These are phyloP conservation scores for Drosophila conformis DNA, from an alignment of 2,888 invertebrate genomes.

Conservation along the genomic window DNA sequence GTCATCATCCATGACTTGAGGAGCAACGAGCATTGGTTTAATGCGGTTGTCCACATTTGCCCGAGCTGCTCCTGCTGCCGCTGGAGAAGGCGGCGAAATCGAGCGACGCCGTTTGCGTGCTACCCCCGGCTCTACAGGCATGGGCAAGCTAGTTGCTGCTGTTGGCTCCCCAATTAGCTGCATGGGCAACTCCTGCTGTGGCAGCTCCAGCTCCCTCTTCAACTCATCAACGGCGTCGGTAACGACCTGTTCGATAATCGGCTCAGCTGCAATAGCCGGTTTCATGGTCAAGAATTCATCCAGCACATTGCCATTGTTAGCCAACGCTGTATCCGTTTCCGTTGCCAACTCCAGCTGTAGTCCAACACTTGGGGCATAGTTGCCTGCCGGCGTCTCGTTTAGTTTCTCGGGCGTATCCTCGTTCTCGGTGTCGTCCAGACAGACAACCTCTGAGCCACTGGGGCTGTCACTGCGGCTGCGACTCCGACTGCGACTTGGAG, in stretches of 20 bases:
- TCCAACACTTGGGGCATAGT: not conserved
- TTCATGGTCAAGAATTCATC: constrained; percentile 61
- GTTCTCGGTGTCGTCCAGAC: constrained; percentile 70
- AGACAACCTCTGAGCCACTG: constrained; percentile 60
- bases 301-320: constrained; percentile 52
- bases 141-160: constrained; percentile 4
- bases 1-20: constrained; percentile 46
- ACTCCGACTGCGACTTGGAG: constrained; percentile 29
- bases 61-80: constrained; percentile 7
- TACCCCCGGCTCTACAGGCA: constrained; percentile 17
- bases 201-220: not conserved
- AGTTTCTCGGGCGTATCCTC: constrained; percentile 68
- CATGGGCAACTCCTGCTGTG: constrained; percentile 4
- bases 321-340: constrained; percentile 17
- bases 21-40: constrained; percentile 2
- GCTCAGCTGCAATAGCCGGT: constrained; percentile 17
- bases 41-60: constrained; percentile 24
- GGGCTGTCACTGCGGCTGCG: constrained; percentile 24
- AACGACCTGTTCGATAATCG: constrained; percentile 15
- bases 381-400: not conserved
- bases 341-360: constrained; percentile 21
- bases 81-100: constrained; percentile 28
- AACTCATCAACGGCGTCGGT: constrained; percentile 3
- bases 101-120: constrained; percentile 61
- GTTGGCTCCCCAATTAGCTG: constrained; percentile 11